phyloP scores from a whole-genome alignment of 2,888 invertebrate species.

The Drosophila ezoana region DNA sequence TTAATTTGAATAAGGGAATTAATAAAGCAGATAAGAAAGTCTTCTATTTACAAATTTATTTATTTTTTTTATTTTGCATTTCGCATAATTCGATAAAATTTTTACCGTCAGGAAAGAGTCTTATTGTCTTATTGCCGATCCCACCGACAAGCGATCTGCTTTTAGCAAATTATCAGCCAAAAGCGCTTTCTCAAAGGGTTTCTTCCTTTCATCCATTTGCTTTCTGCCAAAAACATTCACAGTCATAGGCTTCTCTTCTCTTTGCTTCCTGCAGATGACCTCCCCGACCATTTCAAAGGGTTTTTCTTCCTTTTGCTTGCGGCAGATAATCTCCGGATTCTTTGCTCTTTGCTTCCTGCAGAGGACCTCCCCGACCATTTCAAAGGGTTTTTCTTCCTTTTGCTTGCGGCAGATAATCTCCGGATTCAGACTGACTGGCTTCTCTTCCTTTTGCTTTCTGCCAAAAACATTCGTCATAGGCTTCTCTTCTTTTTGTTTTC shows the following conservation, averaged over 20 bases:
- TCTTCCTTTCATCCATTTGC: background rate
- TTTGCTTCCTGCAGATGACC: background rate
- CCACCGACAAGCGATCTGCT: background rate
- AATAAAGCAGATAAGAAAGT: too few species aligned
- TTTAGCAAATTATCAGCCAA: background rate
- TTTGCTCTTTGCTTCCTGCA: conserved; percentile 8
- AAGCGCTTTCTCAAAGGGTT: background rate
- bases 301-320: conserved; percentile 8
- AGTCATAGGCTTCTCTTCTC: conserved; percentile 1
- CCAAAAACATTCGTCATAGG: background rate
- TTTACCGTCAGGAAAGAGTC: too few species aligned
- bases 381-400: background rate
- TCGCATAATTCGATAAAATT: too few species aligned
- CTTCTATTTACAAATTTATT: background rate
- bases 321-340: background rate
- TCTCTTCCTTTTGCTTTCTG: background rate
- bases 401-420: background rate
- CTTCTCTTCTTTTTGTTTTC: conserved; percentile 10
- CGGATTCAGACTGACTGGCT: background rate
- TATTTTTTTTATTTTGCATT: background rate
- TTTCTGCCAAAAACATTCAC: background rate
- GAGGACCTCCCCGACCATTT: background rate
- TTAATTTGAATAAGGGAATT: too few species aligned
- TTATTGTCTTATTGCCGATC: background rate
- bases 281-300: background rate